Conservation (phyloP, 2,888 invertebrate species). For the Erebia ligea region DNA sequence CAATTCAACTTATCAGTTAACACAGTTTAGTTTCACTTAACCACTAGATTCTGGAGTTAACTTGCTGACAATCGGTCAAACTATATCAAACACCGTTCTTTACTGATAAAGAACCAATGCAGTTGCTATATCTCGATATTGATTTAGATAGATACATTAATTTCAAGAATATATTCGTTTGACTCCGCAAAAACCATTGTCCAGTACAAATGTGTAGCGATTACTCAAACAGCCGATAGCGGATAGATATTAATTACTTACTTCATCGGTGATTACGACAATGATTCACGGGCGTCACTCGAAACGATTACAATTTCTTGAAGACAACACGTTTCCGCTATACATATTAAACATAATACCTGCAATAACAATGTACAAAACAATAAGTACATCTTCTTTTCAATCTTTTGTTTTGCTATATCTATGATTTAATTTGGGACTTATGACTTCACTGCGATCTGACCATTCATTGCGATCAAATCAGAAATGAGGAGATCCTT, state of each 20-base stretch:
- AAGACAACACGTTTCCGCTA: conserved; percentile 41
- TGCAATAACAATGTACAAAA: background rate
- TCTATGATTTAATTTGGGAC: background rate
- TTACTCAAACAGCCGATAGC: conserved; percentile 4
- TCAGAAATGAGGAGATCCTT: too few species aligned
- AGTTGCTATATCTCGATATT: background rate
- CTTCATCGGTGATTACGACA: conserved; percentile 30
- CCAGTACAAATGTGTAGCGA: conserved; percentile 8
- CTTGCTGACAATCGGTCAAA: background rate
- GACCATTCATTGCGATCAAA: too few species aligned
- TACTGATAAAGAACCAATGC: background rate
- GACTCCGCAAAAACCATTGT: background rate
- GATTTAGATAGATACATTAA: background rate
- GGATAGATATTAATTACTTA: conserved; percentile 29
- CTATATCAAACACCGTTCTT: background rate
- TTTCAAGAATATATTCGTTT: background rate
- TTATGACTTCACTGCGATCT: too few species aligned
- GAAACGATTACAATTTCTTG: conserved; percentile 42
- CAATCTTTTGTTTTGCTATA: background rate
- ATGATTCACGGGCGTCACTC: conserved; percentile 37
- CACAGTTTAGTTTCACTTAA: background rate
- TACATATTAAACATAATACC: background rate
- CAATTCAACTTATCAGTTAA: background rate
- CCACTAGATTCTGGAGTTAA: too few species aligned
- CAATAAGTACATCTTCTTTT: background rate